phyloP scores from a whole-genome alignment of 2,113 vertebrate species.

The Panthera tigris region DNA sequence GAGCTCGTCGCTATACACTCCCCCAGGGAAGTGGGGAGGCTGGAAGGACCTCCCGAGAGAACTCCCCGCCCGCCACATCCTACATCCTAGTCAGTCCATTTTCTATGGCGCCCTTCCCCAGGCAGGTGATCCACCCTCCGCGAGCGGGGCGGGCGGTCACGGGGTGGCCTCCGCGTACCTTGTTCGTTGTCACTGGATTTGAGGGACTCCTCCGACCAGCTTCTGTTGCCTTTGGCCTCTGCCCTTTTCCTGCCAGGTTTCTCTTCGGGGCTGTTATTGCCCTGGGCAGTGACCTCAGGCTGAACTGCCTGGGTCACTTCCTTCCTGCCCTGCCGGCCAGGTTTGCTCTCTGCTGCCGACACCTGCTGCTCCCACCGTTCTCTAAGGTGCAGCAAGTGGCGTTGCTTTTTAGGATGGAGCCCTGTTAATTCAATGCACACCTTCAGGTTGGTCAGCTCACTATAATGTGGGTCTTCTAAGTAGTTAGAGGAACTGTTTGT shows the following conservation, averaged over 20 bases:
- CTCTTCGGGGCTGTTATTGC: constrained; percentile 89
- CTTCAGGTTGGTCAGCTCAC: constrained; percentile 97
- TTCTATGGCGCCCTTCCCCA: not conserved
- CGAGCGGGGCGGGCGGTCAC: not conserved
- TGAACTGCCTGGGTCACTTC: constrained; percentile 88
- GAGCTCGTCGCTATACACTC: not conserved
- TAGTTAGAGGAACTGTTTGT: constrained; percentile 90
- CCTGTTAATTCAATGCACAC: constrained; percentile 99
- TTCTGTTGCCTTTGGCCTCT: constrained; percentile 93
- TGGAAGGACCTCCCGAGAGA: not conserved
- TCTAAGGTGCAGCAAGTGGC: constrained; percentile 92
- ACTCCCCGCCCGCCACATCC: constrained; percentile 59
- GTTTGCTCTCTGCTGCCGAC: constrained; percentile 85
- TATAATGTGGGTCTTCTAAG: constrained; percentile 92
- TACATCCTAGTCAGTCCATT: constrained; percentile 45
- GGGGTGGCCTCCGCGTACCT: constrained; percentile 87
- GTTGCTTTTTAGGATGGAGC: constrained; percentile 96
- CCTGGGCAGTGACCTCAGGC: constrained; percentile 88
- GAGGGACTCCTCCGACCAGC: constrained; percentile 93
- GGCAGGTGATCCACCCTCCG: constrained; percentile 51
- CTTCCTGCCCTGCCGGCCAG: constrained; percentile 90
- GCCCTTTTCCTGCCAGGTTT: constrained; percentile 90
- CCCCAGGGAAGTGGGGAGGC: fast-evolving
- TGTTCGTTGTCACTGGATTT: constrained; percentile 89
- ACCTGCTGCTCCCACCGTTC: constrained; percentile 93